phyloP scores from a whole-genome alignment of 2,888 invertebrate species.

The Plebejus argus region DNA sequence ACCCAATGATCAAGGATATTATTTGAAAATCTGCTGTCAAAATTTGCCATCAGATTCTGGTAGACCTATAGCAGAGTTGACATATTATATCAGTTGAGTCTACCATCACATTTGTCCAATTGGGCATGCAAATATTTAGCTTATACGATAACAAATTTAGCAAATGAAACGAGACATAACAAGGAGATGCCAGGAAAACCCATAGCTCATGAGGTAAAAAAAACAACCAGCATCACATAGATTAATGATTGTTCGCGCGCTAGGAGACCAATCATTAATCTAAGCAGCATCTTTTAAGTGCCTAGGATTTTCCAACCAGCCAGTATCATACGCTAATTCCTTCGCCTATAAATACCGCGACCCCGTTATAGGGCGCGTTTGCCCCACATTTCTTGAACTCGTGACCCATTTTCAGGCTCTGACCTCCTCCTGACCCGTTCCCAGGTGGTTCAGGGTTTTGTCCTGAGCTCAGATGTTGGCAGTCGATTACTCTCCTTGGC shows the following conservation, averaged over 20 bases:
- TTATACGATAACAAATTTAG: too few relatives aligned
- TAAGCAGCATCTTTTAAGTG: neutral
- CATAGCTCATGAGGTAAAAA: neutral
- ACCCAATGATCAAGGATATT: too few relatives aligned
- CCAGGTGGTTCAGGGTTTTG: conserved; percentile 23
- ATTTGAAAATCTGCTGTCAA: too few relatives aligned
- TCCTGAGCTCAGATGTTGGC: conserved; percentile 8
- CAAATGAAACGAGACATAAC: neutral
- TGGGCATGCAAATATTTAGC: too few relatives aligned
- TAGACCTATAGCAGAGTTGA: too few relatives aligned
- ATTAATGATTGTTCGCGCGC: too few relatives aligned
- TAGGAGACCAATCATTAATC: neutral
- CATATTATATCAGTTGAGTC: too few relatives aligned
- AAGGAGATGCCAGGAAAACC: neutral
- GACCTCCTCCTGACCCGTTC: conserved; percentile 28
- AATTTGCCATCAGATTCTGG: too few relatives aligned
- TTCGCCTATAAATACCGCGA: conserved; percentile 1
- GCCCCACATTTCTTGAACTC: conserved; percentile 28
- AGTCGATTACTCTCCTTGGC: conserved; percentile 19
- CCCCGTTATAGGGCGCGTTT: conserved; percentile 22
- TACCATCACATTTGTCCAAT: too few relatives aligned
- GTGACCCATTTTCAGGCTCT: conserved; percentile 23
- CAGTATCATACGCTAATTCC: neutral
- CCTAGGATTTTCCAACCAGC: neutral
- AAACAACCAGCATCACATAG: neutral